Evolutionary conservation across 2,113 vertebrate genomes (phyloP).

Genomic region (Onychorhynchus coronatus): DNA sequence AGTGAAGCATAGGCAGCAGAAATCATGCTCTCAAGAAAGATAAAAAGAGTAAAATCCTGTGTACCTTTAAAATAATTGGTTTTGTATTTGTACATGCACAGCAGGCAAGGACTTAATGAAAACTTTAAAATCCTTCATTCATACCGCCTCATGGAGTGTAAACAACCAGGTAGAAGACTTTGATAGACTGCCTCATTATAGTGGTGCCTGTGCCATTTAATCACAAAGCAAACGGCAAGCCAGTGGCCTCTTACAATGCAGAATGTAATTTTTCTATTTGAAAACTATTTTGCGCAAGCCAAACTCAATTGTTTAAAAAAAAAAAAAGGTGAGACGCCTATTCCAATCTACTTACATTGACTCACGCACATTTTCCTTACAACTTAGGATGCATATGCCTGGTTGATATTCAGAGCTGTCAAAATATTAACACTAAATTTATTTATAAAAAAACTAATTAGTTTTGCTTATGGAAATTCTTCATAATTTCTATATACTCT

Average conservation of each 20-base stretch:
- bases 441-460: background rate
- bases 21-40: constrained; percentile 27
- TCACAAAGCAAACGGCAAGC: background rate
- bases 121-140: constrained; percentile 54
- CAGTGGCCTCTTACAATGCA: constrained; percentile 12
- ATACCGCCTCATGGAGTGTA: constrained; percentile 32
- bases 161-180: constrained; percentile 51
- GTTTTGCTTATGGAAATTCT: background rate
- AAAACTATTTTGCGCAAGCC: background rate
- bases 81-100: constrained; percentile 48
- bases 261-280: constrained; percentile 41
- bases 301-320: background rate
- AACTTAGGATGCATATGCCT: background rate
- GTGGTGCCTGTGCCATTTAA: constrained; percentile 26
- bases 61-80: constrained; percentile 60
- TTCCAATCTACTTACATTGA: background rate
- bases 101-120: constrained; percentile 57
- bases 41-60: constrained; percentile 7
- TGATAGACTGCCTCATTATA: constrained; percentile 57
- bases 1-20: constrained; percentile 14
- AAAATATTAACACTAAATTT: background rate
- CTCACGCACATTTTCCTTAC: background rate
- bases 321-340: background rate
- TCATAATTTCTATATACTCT: background rate
- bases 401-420: background rate